Percentiles rank a stretch among this genome's conserved stretches.
These are phyloP conservation scores for Hylaea fasciaria DNA, from an alignment of 2,888 invertebrate species.

Conservation along the genomic window DNA sequence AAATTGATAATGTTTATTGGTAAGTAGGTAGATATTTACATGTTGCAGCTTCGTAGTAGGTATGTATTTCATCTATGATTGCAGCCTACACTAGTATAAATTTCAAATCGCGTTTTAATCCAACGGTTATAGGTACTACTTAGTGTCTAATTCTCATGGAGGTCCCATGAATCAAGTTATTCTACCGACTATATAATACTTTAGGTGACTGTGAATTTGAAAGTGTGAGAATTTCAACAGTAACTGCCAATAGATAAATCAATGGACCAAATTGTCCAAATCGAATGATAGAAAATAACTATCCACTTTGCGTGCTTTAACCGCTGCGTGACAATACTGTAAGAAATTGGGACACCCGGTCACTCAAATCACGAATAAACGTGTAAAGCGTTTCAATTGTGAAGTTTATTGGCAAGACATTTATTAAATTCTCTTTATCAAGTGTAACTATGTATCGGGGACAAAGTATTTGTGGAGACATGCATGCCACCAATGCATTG, in stretches of 20 bases:
- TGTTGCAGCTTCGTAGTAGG: no score
- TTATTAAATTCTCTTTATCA: conserved; percentile 24
- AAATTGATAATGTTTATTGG: no score
- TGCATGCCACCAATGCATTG: conserved; percentile 30
- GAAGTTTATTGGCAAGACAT: conserved; percentile 29
- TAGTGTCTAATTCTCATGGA: no score
- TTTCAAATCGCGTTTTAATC: no score
- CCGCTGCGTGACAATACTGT: conserved; percentile 44
- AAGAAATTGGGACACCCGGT: conserved; percentile 50
- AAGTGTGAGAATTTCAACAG: conserved; percentile 35
- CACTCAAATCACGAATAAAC: conserved; percentile 46
- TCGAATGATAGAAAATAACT: conserved; percentile 40
- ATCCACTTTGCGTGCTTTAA: conserved; percentile 45
- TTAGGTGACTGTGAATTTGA: conserved; percentile 16
- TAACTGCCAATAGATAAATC: conserved; percentile 40
- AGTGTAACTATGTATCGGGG: conserved; percentile 25
- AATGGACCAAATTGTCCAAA: conserved; percentile 42
- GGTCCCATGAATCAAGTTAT: no score
- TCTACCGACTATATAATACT: not conserved
- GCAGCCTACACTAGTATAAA: no score
- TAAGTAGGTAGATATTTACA: no score
- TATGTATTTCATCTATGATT: no score
- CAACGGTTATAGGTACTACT: no score
- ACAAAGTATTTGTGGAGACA: conserved; percentile 27
- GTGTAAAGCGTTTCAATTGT: conserved; percentile 29